phyloP scores from a whole-genome alignment of 2,888 invertebrate species.

The Megaustenia siamemsis region DNA sequence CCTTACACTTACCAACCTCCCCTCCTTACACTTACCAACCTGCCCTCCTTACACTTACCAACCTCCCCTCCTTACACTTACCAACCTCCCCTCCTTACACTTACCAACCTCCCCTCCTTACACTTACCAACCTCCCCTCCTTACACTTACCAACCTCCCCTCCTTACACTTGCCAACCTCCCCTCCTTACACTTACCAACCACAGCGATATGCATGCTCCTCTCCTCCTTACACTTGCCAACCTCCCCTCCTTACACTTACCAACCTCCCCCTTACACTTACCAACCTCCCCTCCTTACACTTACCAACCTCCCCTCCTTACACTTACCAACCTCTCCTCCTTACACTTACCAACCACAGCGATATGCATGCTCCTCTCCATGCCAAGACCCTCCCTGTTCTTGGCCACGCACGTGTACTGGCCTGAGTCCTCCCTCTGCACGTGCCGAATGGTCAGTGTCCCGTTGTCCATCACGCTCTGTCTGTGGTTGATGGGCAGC shows the following conservation, averaged over 20 bases:
- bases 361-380: slow-evolving; percentile 92
- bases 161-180: too few relatives aligned
- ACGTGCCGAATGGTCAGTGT: slow-evolving; percentile 96
- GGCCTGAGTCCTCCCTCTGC: slow-evolving; percentile 95
- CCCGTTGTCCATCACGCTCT: slow-evolving; percentile 95
- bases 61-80: too few relatives aligned
- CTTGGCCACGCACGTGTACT: slow-evolving; percentile 95
- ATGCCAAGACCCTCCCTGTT: slow-evolving; percentile 94
- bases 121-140: too few relatives aligned
- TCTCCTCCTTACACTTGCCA: neutral
- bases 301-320: slow-evolving; percentile 85
- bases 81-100: too few relatives aligned
- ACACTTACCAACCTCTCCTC: neutral
- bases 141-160: too few relatives aligned
- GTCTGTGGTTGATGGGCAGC: slow-evolving; percentile 95
- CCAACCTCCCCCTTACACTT: neutral
- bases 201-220: too few relatives aligned
- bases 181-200: too few relatives aligned
- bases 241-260: neutral
- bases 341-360: slow-evolving; percentile 93
- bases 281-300: slow-evolving; percentile 4
- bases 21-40: too few relatives aligned
- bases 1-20: too few relatives aligned
- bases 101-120: too few relatives aligned
- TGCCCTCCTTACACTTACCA: too few relatives aligned